These are phyloP conservation scores for Morone chrysops DNA, from an alignment of 2,113 vertebrate genomes.

Conservation along the genomic window DNA sequence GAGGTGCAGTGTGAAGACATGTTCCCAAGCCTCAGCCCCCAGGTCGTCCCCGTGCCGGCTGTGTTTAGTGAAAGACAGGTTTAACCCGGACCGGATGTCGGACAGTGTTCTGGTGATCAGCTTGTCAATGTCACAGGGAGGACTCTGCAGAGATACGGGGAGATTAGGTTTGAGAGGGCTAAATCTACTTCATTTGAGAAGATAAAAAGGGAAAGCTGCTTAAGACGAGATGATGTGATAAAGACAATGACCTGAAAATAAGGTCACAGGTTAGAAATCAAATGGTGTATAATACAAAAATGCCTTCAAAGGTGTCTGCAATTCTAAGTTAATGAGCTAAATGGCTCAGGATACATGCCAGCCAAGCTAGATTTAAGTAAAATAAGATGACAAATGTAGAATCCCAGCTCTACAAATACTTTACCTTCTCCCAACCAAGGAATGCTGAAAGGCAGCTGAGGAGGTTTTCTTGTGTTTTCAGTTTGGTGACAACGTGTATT, in stretches of 20 bases:
- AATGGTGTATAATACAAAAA: neutral
- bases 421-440: conserved; percentile 93
- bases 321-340: too few relatives aligned
- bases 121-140: conserved; percentile 85
- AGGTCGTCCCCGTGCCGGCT: conserved; percentile 89
- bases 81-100: conserved; percentile 85
- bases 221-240: conserved; percentile 7
- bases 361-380: neutral
- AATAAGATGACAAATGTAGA: neutral
- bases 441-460: conserved; percentile 85
- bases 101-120: conserved; percentile 87
- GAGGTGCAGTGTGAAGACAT: conserved; percentile 89
- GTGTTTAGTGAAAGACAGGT: conserved; percentile 85
- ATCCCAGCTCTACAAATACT: conserved; percentile 14
- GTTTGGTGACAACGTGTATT: conserved; percentile 88
- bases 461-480: conserved; percentile 83
- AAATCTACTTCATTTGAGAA: neutral
- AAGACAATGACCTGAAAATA: neutral
- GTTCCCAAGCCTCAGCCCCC: conserved; percentile 88
- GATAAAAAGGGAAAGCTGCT: neutral
- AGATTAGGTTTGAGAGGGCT: neutral
- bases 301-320: neutral
- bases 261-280: neutral
- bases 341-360: too few relatives aligned
- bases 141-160: conserved; percentile 78